Evolutionary conservation across 2,797 vertebrate species (phyloP).

Genomic region (Nannoperca australis): DNA sequence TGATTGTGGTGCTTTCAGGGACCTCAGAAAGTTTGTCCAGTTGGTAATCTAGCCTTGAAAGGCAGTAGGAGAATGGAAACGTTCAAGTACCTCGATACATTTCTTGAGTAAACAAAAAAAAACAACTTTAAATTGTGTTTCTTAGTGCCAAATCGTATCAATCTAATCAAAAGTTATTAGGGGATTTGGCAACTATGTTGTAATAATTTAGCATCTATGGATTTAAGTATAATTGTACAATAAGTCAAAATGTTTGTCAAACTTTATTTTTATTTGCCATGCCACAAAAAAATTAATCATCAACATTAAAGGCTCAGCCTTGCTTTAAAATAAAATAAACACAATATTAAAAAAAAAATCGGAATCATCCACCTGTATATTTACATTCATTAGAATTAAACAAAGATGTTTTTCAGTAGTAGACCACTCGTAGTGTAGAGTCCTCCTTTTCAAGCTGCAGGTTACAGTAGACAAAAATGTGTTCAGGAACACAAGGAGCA

Average conservation of each 20-base stretch:
- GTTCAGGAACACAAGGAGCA: slow-evolving; percentile 26
- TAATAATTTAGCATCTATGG: neutral
- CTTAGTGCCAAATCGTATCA: neutral
- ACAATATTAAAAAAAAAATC: slow-evolving; percentile 45
- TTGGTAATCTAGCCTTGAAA: neutral
- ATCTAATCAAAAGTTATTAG: neutral
- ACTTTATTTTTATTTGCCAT: slow-evolving; percentile 77
- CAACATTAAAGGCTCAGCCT: slow-evolving; percentile 84
- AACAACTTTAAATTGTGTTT: slow-evolving; percentile 1
- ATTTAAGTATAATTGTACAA: slow-evolving; percentile 30
- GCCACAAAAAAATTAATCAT: slow-evolving; percentile 52
- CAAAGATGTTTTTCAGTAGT: slow-evolving; percentile 72
- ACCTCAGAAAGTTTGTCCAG: neutral
- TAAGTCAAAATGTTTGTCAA: slow-evolving; percentile 43
- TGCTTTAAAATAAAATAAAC: slow-evolving; percentile 62
- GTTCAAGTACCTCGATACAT: neutral
- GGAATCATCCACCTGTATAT: slow-evolving; percentile 56
- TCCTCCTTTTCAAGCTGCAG: slow-evolving; percentile 49
- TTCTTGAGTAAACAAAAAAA: neutral
- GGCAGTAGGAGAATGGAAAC: neutral
- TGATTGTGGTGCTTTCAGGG: neutral
- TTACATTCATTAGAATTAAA: slow-evolving; percentile 62
- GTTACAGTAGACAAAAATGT: slow-evolving; percentile 49
- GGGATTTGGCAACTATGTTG: neutral
- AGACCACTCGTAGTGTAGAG: slow-evolving; percentile 54